Evolutionary conservation across 2,113 vertebrate species (phyloP).

Genomic region (Isurus oxyrinchus): DNA sequence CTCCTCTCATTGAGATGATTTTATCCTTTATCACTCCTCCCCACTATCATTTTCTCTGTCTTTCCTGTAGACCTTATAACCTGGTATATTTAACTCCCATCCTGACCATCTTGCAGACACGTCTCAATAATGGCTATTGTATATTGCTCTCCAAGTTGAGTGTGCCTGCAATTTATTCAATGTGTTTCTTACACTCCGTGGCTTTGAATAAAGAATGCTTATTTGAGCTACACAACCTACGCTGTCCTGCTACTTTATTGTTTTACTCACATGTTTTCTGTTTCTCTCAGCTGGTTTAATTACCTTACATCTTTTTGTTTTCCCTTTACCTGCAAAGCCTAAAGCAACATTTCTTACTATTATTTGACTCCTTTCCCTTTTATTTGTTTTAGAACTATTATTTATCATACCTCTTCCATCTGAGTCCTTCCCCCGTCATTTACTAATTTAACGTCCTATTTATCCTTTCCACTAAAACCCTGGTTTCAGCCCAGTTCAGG

Average conservation of each 20-base stretch:
- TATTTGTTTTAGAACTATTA: background rate
- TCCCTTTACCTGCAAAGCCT: background rate
- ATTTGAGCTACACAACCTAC: too few relatives aligned
- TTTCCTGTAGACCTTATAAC: background rate
- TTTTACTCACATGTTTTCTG: too few relatives aligned
- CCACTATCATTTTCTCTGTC: background rate
- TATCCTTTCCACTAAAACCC: too few relatives aligned
- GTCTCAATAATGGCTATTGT: background rate
- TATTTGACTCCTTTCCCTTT: background rate
- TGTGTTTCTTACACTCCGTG: background rate
- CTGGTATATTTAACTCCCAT: background rate
- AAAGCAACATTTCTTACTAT: background rate
- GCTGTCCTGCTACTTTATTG: too few relatives aligned
- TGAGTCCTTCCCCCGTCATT: background rate
- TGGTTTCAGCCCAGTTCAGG: too few relatives aligned
- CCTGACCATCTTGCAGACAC: background rate
- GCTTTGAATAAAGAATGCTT: background rate
- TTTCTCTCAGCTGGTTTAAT: too few relatives aligned
- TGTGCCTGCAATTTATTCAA: background rate
- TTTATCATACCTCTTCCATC: background rate
- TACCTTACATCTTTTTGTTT: background rate
- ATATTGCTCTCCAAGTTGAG: background rate
- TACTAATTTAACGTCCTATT: too few relatives aligned
- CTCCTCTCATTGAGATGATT: background rate
- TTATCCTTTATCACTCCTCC: background rate